Evolutionary conservation across 1,140 invertebrate species (phyloP).

Genomic region (Drosophila setifemur): DNA sequence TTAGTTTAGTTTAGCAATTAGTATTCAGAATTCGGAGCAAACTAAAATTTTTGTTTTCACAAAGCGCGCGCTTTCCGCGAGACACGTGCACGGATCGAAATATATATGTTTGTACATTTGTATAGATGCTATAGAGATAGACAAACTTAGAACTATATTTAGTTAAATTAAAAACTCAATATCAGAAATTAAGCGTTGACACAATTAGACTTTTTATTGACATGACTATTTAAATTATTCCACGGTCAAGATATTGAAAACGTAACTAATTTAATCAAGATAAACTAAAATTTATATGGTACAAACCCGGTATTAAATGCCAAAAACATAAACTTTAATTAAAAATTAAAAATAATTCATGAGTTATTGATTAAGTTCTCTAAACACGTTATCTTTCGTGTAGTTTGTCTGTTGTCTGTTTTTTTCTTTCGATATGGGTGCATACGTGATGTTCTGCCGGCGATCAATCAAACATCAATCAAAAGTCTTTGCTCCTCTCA

Average conservation of each 20-base stretch:
- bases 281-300: neutral
- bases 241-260: too few species aligned
- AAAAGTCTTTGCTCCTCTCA: conserved; percentile 19
- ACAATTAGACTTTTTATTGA: too few species aligned
- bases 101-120: conserved; percentile 2
- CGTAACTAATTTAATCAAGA: too few species aligned
- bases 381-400: neutral
- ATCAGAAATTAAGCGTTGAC: too few species aligned
- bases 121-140: neutral
- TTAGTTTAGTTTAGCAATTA: conserved; percentile 37
- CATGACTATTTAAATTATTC: too few species aligned
- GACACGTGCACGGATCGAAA: conserved; percentile 19
- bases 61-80: conserved; percentile 30
- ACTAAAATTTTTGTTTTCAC: neutral
- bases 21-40: conserved; percentile 16
- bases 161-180: too few species aligned
- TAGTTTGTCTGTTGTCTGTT: neutral
- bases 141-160: neutral
- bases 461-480: conserved; percentile 39
- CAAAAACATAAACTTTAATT: too few species aligned
- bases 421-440: neutral
- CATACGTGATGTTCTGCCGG: conserved; percentile 20
- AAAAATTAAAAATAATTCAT: neutral
- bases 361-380: too few species aligned
- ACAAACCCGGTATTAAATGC: too few species aligned